Percentiles rank a stretch among this genome's conserved stretches.
Conservation (phyloP, 2,888 invertebrate species). For the Theretra japonica region DNA sequence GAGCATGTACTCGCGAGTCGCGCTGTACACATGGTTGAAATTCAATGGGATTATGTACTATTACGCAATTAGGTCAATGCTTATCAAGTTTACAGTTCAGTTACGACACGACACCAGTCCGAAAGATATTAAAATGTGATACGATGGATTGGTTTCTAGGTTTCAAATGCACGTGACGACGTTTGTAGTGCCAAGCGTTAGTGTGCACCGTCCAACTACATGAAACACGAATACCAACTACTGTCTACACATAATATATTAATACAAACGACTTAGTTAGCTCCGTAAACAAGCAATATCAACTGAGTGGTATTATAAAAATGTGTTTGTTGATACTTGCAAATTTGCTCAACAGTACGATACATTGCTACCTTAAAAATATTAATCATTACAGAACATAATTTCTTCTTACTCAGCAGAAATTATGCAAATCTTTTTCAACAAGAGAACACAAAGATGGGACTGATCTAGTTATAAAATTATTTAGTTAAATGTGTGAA, state of each 20-base stretch:
- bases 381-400: not conserved
- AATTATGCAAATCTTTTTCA: no score
- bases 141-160: conserved; percentile 10
- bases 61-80: conserved; percentile 53
- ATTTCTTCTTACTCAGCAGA: not conserved
- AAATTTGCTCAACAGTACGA: conserved; percentile 28
- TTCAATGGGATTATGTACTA: conserved; percentile 44
- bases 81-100: conserved; percentile 48
- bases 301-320: conserved; percentile 16
- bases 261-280: conserved; percentile 25
- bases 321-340: conserved; percentile 14
- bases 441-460: no score
- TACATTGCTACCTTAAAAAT: not conserved
- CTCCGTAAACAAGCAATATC: conserved; percentile 24
- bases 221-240: conserved; percentile 17
- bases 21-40: conserved; percentile 23
- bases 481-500: not conserved
- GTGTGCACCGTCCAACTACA: conserved; percentile 1
- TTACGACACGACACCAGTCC: conserved; percentile 40
- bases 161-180: conserved; percentile 4
- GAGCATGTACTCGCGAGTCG: not conserved
- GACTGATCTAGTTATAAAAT: no score
- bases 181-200: conserved; percentile 7
- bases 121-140: conserved; percentile 27
- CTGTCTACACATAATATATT: conserved; percentile 8